Base-by-base conservation (phyloP, 2,888 invertebrate species). In the Cantharis nigra region DNA sequence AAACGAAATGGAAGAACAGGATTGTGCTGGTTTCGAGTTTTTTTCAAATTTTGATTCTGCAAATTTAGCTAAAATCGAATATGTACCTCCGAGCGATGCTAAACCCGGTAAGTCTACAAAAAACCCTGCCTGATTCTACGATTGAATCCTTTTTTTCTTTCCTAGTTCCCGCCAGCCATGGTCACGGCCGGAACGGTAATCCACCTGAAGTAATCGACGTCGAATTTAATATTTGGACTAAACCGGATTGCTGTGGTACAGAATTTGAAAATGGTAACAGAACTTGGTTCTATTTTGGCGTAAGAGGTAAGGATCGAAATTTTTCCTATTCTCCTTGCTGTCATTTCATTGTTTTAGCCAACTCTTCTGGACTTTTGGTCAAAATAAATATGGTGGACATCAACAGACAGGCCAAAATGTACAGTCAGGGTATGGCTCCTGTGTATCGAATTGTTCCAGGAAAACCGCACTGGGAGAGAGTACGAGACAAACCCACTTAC, bases 281-380 rank as follows among this genome's bases (percentile, higher is more conserved):
- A 80, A 96, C 97, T 1, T 97, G 97, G 97, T 97, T 97, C 89
- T 94, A 96, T 88, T 97, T 97, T 89, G 96, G 96, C 9, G 89
- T 97, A 71, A 89, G 88, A 89, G 90, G 93, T 89, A 90, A 82
- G 23, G 9, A 11, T 5, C 23, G 14, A 85, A 80, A 78, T 71
- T 72, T 63, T 30, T 63, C 1, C 33, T 0, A 1, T 30, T 11
- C 13, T 65, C 63, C 18, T n/a, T 70, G 26, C 26, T 76, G 18
- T 26, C 69, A 5, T 18, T 71, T 71, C 65, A 20, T 69, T 78
- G 74, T 79, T 83, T 49, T 81, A 90, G 90, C 90, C 75, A 89
- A 88, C 63, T 88, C 89, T 81, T 89, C 92, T 28, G 90, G 90
- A 13, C 86, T 90, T 70, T 86, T 91, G 83, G 92, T 96, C 82